phyloP scores from a whole-genome alignment of 2,113 vertebrate species.

The Sander lucioperca region DNA sequence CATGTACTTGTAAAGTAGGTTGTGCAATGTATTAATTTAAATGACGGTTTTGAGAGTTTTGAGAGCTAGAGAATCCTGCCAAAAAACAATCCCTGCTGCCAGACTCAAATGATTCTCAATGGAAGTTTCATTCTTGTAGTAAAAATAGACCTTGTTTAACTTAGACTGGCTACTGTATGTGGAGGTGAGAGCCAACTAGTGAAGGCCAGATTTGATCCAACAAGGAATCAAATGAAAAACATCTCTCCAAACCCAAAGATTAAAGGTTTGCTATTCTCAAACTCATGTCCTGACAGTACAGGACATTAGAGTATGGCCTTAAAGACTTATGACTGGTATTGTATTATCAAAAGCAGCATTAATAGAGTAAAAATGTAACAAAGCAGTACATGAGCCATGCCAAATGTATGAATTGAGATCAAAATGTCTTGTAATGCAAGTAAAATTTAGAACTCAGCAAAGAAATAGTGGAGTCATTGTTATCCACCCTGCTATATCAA shows the following conservation, averaged over 20 bases:
- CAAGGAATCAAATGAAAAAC: conserved; percentile 13
- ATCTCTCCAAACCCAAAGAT: neutral
- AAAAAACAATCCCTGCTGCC: conserved; percentile 31
- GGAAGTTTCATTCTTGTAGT: conserved; percentile 4
- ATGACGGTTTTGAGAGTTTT: conserved; percentile 21
- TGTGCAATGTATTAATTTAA: conserved; percentile 18
- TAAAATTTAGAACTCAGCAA: neutral
- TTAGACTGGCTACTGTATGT: neutral
- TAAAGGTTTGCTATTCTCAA: conserved; percentile 2
- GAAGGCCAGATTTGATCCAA: conserved; percentile 10
- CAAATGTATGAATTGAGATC: neutral
- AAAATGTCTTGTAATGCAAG: neutral
- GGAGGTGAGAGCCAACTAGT: conserved; percentile 17
- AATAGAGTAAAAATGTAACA: neutral
- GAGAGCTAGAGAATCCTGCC: conserved; percentile 10
- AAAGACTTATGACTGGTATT: neutral
- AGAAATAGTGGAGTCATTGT: neutral
- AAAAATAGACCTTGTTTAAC: conserved; percentile 26
- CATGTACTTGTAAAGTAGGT: conserved; percentile 23
- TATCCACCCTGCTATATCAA: neutral
- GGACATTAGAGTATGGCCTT: neutral
- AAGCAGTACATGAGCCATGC: neutral
- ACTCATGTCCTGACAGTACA: neutral
- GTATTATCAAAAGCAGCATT: neutral
- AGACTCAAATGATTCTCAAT: conserved; percentile 29